Base-by-base conservation (phyloP, 2,797 vertebrate genomes). In the Bryconaethiops microstoma region DNA sequence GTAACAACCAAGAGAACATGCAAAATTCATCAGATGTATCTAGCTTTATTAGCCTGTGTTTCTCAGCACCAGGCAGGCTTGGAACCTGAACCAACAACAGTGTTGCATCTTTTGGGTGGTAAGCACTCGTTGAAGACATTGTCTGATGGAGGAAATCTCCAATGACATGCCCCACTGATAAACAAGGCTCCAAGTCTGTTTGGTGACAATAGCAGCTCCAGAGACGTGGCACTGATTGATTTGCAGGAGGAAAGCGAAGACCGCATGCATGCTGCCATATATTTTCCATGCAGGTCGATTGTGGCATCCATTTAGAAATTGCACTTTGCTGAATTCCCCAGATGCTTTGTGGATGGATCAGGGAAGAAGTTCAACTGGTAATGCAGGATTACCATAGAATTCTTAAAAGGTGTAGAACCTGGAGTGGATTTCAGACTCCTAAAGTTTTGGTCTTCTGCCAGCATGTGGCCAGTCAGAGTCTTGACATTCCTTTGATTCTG, bases 291-390 rank as follows among this genome's bases (percentile, higher is more conserved):
- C 7, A 10, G 39, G 55, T 69, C 48, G 45, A 52, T 77, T n/a
- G 2, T 7, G 29, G 54, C 59, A n/a, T 54, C 79, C 72, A 75
- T 80, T 80, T 80, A 42, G 54, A 75, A 64, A 80, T 80, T 80
- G 71, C 70, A 21, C 40, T 67, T 40, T 72, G 35, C 35, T 65
- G 23, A 67, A 73, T 73, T 73, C 77, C 45, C 16, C 59, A 50
- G 79, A 39, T 54, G 64, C 79, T 25, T 13, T 42, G 25, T 45
- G 39, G 23, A 25, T 13, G 52, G n/a, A 48, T 69, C 23, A 39
- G 50, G 52, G 14, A 68, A 40, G 52, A 57, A n/a, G 5, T 74
- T 55, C 40, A 48, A 5, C 9, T 52, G 40, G 9, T 60, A 5
- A 72, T 25, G 42, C 12, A 64, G 19, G 60, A 21, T 23, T 70